These are phyloP conservation scores for Synaphobranchus kaupii DNA, from an alignment of 2,797 vertebrate genomes.

Conservation along the genomic window DNA sequence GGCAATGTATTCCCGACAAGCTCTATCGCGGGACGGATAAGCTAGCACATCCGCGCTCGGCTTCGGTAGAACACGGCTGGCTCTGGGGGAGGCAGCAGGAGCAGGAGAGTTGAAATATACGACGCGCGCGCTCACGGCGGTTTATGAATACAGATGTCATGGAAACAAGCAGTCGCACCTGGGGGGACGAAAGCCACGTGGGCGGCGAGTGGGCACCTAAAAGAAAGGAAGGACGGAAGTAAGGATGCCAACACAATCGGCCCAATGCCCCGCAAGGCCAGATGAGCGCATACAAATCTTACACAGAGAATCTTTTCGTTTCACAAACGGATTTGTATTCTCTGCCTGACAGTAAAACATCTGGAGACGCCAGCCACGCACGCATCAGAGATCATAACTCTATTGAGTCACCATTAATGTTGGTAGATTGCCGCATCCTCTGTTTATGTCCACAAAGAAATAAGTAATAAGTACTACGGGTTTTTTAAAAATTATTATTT, in stretches of 20 bases:
- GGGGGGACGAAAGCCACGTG: not conserved
- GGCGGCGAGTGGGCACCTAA: conserved; percentile 19
- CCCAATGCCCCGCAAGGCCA: not conserved
- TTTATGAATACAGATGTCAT: not conserved
- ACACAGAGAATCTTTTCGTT: not conserved
- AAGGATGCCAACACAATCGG: not conserved
- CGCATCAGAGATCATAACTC: not conserved
- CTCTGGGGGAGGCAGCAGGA: not conserved
- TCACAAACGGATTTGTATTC: not conserved
- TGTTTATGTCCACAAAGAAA: not conserved
- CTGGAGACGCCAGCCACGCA: not conserved
- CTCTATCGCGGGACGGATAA: not conserved
- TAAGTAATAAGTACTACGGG: not conserved
- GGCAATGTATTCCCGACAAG: not conserved
- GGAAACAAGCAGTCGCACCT: not conserved
- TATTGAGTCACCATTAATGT: not conserved
- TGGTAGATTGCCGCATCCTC: not conserved
- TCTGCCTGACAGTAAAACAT: not conserved
- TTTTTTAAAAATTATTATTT: not conserved
- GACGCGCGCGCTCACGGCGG: not conserved
- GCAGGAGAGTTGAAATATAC: not conserved
- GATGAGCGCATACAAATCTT: not conserved
- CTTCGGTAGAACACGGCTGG: conserved; percentile 8
- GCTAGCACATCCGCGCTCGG: not conserved
- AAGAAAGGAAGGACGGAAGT: not conserved